phyloP scores from a whole-genome alignment of 2,797 vertebrate genomes.

The Distichodus sexfasciatus region DNA sequence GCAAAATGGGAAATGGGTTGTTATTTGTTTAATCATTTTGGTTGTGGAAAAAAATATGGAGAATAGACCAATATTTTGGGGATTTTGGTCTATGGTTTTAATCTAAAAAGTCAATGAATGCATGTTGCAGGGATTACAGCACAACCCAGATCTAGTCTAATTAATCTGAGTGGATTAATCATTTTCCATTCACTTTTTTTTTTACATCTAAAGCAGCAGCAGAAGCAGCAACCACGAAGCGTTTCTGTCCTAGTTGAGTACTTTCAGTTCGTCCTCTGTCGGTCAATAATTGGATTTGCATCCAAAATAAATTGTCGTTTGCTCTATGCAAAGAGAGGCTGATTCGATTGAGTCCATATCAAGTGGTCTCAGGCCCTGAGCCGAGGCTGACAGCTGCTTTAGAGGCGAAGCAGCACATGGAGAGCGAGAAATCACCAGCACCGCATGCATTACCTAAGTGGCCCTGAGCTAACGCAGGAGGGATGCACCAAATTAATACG shows the following conservation, averaged over 20 bases:
- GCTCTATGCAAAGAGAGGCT: conserved; percentile 12
- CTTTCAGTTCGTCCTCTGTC: not conserved
- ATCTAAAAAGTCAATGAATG: too few species aligned
- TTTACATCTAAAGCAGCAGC: conserved; percentile 5
- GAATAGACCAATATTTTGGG: too few species aligned
- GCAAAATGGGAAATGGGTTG: too few species aligned
- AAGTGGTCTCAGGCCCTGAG: conserved; percentile 1
- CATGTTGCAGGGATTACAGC: too few species aligned
- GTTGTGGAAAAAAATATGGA: too few species aligned
- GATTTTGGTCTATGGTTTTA: too few species aligned
- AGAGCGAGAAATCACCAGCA: not conserved
- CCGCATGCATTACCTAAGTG: conserved; percentile 4
- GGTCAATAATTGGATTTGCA: conserved; percentile 5
- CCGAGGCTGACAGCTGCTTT: not conserved
- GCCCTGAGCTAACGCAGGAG: conserved; percentile 13
- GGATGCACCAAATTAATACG: conserved; percentile 9
- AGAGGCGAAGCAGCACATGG: not conserved
- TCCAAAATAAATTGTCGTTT: conserved; percentile 25
- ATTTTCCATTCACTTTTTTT: not conserved
- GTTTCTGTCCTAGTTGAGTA: not conserved
- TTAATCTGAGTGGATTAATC: not conserved
- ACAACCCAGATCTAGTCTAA: conserved; percentile 12
- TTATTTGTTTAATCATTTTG: too few species aligned
- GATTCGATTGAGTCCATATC: conserved; percentile 15
- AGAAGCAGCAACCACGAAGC: not conserved